Base-by-base conservation (phyloP, 2,888 invertebrate genomes). In the Drosophila helvetica region DNA sequence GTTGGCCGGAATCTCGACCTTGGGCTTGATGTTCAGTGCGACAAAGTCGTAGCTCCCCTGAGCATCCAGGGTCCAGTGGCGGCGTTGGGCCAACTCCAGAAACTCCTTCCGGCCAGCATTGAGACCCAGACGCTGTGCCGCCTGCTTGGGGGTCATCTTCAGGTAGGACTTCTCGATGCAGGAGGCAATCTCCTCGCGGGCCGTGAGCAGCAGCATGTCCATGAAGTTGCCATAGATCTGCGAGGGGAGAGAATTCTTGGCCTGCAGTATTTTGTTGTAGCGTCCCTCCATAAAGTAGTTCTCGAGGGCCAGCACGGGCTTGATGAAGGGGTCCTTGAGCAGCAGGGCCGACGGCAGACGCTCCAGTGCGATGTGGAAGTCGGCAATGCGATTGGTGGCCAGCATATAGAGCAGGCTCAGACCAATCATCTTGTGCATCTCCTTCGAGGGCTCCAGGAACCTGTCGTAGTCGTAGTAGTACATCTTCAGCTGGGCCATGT, bases 221-320 rank as follows among this genome's bases (percentile, higher is more conserved):
- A 85, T 89, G 18, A 85, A 89, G 10, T 78, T 74, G 0, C 71
- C 48, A 22, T 89, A 85, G 17, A 85, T 19, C 7, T 66, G 76
- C 15, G 88, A 69, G 5, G 85, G 85, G 86, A 85, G 72, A 0
- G 80, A 78, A 15, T 85, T 82, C 60, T 87, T 85, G 25, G 85
- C 85, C 45, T 79, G 75, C 48, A 85, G 43, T 55, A 85, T 85
- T 53, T 85, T 85, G 43, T 85, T 85, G 43, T 85, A 85, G 22
- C 85, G 78, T 5, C 85, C 85, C 48, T 85, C 85, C 83, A 85
- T 85, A 43, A 74, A 87, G 43, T 86, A 89, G 48, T 84, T 85
- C 57, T 85, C 85, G 64, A 85, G 25, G 1, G 75, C 78, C 75
- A 85, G 18, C 7, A 85, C 74, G 0, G 85, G 85, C 18, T 67